Conservation (phyloP, 2,113 vertebrate genomes). For the Cheirogaleus medius region DNA sequence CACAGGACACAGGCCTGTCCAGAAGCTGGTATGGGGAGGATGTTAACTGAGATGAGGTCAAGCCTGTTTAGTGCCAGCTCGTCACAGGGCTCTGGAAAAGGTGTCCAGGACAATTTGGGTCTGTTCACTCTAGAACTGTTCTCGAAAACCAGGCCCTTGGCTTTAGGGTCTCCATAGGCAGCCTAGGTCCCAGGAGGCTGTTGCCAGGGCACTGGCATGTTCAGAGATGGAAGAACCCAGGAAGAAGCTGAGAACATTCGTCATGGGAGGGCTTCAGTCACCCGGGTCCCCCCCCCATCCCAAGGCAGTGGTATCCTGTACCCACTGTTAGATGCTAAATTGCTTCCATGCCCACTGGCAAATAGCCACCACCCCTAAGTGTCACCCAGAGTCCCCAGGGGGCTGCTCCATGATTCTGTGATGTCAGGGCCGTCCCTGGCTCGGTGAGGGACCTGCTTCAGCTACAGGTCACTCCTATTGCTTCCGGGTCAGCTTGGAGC, state of each 20-base stretch:
- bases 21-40: fast-evolving
- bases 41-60: fast-evolving
- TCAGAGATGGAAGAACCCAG: not conserved
- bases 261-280: not conserved
- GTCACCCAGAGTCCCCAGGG: not conserved
- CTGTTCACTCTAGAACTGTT: not conserved
- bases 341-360: not conserved
- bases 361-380: not conserved
- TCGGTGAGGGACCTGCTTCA: not conserved
- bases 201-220: not conserved
- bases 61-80: not conserved
- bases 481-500: not conserved
- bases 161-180: no score
- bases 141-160: not conserved
- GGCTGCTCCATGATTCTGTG: not conserved
- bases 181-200: not conserved
- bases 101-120: fast-evolving
- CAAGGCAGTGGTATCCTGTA: not conserved
- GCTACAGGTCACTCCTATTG: not conserved
- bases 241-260: not conserved
- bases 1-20: not conserved
- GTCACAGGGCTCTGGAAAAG: not conserved
- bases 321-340: not conserved
- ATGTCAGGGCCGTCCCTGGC: not conserved
- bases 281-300: not conserved